These are phyloP conservation scores for Oceanites oceanicus DNA, from an alignment of 2,113 vertebrate species.

Conservation along the genomic window DNA sequence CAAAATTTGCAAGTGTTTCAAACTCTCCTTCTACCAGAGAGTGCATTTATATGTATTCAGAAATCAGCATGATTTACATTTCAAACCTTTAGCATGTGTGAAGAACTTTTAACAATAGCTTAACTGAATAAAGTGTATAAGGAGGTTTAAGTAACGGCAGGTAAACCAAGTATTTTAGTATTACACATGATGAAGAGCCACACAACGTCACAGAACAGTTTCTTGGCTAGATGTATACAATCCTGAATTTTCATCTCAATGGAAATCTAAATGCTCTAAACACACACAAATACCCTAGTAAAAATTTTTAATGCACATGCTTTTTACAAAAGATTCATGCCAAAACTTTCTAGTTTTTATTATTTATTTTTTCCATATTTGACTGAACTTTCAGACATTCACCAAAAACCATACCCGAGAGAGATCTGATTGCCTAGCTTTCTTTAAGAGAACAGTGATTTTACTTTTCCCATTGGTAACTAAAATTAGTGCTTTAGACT, in stretches of 20 bases:
- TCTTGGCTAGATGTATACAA: not conserved
- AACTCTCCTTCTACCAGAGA: not conserved
- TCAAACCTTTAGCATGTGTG: not conserved
- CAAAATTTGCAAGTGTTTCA: not conserved
- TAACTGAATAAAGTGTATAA: not conserved
- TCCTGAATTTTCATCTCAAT: not conserved
- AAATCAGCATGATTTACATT: not conserved
- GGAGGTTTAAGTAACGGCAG: not conserved
- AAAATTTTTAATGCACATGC: not conserved
- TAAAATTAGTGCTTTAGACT: not conserved
- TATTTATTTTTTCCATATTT: not conserved
- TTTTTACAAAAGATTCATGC: not conserved
- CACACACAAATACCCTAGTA: not conserved
- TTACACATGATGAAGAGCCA: not conserved
- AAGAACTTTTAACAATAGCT: not conserved
- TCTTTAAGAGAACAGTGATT: not conserved
- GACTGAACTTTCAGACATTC: not conserved
- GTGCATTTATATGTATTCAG: not conserved
- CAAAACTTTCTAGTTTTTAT: not conserved
- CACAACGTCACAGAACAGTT: not conserved
- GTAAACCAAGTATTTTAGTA: not conserved
- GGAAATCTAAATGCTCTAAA: not conserved
- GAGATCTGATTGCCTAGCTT: not conserved
- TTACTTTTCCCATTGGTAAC: not conserved
- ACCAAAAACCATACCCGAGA: not conserved